Evolutionary conservation across 2,797 vertebrate species (phyloP).

Genomic region (Corythornis leucogaster): DNA sequence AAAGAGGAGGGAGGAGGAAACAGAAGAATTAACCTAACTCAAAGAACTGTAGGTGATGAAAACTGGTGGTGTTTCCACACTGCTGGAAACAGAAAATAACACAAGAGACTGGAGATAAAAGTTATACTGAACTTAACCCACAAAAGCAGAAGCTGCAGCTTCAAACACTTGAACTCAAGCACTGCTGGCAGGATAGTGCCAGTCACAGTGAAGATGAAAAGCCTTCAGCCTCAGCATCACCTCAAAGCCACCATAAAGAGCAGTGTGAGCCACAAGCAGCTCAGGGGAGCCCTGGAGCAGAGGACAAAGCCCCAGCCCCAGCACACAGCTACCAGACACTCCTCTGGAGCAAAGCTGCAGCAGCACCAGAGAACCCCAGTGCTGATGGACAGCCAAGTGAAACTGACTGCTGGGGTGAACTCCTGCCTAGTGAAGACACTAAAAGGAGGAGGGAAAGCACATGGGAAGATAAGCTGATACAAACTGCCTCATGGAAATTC

Average conservation of each 20-base stretch:
- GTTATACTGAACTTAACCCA: background rate
- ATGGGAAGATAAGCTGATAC: background rate
- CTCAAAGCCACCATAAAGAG: background rate
- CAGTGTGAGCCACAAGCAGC: background rate
- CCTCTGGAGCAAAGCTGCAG: background rate
- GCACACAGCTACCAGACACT: accelerated
- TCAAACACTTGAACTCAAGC: background rate
- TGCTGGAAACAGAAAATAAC: background rate
- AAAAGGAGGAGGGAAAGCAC: accelerated
- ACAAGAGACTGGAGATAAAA: background rate
- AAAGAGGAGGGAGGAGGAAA: background rate
- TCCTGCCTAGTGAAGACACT: background rate
- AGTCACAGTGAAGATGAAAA: background rate
- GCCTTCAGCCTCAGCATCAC: background rate
- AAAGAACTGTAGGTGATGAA: background rate
- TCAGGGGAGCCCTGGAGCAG: background rate
- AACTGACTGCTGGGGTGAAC: accelerated
- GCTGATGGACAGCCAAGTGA: accelerated
- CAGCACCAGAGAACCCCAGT: background rate
- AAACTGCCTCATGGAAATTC: background rate
- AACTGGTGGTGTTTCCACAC: background rate
- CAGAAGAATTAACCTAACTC: background rate
- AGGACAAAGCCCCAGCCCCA: accelerated
- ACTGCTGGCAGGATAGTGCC: accelerated
- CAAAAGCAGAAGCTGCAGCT: background rate